Percentiles rank a stretch among this genome's conserved stretches.
These are phyloP conservation scores for Perca fluviatilis DNA, from an alignment of 2,113 vertebrate genomes.

Conservation along the genomic window DNA sequence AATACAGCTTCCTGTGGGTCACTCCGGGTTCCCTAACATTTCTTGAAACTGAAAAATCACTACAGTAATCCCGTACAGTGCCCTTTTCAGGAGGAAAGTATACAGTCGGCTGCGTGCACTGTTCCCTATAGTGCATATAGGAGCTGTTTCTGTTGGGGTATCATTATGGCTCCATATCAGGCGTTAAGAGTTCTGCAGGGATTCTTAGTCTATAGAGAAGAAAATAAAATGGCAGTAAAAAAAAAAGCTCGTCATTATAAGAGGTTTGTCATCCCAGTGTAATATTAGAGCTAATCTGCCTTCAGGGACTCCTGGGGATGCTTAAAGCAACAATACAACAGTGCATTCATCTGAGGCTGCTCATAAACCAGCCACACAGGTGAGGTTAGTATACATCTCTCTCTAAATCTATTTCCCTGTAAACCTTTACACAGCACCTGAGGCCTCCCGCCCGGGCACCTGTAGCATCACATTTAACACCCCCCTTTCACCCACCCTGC, in stretches of 20 bases:
- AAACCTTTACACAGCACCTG: conserved; percentile 14
- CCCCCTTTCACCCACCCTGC: background rate
- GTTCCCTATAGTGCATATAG: conserved; percentile 25
- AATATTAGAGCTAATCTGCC: conserved; percentile 47
- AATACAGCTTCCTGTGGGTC: conserved; percentile 56
- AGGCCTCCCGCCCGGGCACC: conserved; percentile 48
- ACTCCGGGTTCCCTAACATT: conserved; percentile 41
- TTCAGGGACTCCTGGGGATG: conserved; percentile 33
- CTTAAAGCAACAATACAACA: conserved; percentile 25
- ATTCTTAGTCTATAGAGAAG: background rate
- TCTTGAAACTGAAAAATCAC: conserved; percentile 17
- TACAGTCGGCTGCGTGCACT: conserved; percentile 1
- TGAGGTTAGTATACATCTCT: background rate
- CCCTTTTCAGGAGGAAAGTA: background rate
- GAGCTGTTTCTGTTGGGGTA: conserved; percentile 19
- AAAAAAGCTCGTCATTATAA: background rate
- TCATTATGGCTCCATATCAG: conserved; percentile 29
- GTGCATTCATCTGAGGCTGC: conserved; percentile 44
- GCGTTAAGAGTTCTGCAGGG: conserved; percentile 42
- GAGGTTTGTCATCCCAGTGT: conserved; percentile 28
- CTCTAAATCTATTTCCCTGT: background rate
- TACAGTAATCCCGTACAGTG: conserved; percentile 22
- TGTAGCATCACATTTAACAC: conserved; percentile 56
- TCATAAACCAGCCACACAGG: conserved; percentile 37
- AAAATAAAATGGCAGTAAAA: conserved; percentile 44